These are phyloP conservation scores for Conomelus anceps DNA, from an alignment of 2,888 invertebrate genomes.

Conservation along the genomic window DNA sequence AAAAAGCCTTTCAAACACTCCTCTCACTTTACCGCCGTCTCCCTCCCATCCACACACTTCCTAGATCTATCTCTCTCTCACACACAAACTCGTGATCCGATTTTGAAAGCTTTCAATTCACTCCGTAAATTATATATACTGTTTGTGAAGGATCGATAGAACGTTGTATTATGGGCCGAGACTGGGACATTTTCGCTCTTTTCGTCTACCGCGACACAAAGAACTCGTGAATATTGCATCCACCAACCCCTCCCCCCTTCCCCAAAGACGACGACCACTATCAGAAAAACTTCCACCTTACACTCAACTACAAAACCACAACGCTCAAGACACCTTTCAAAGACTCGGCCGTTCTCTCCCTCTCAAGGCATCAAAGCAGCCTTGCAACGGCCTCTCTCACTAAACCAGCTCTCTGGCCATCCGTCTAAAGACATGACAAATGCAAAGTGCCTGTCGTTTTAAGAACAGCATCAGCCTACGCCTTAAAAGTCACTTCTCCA, in stretches of 20 bases:
- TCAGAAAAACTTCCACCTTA: neutral
- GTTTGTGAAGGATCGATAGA: constrained; percentile 17
- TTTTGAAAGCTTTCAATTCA: constrained; percentile 16
- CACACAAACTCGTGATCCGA: constrained; percentile 15
- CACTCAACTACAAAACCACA: neutral
- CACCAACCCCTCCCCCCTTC: constrained; percentile 1
- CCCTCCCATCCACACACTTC: neutral
- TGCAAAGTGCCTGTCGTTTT: neutral
- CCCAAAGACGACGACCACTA: neutral
- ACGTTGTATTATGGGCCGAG: constrained; percentile 3
- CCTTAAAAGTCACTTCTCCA: neutral
- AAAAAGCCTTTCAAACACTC: constrained; percentile 17
- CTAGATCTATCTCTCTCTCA: neutral
- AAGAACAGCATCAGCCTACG: neutral
- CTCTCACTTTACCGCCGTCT: too few relatives aligned
- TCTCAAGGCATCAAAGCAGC: neutral
- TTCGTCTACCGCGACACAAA: neutral
- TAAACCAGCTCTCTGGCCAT: neutral
- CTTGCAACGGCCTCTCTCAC: neutral
- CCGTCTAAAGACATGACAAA: neutral
- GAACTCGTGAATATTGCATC: constrained; percentile 26
- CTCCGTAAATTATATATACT: constrained; percentile 17
- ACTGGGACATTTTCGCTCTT: neutral
- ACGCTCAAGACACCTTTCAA: neutral
- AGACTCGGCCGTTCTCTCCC: neutral